phyloP scores from a whole-genome alignment of 2,888 invertebrate genomes.

The Schizaphis graminum region DNA sequence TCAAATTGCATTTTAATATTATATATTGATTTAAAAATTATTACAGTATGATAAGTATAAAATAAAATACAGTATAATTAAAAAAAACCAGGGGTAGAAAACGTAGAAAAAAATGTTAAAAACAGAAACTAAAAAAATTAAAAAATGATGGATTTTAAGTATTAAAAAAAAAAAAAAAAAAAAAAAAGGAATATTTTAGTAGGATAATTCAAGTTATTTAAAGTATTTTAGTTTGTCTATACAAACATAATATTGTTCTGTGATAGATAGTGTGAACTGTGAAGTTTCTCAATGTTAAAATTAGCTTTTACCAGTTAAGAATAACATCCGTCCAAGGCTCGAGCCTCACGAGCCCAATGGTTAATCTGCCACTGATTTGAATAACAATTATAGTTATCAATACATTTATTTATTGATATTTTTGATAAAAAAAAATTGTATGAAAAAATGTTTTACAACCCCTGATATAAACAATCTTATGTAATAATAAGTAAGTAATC shows the following conservation, averaged over 20 bases:
- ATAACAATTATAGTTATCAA: background rate
- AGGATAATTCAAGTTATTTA: background rate
- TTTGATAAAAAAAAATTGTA: background rate
- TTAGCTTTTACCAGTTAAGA: background rate
- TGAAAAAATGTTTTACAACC: background rate
- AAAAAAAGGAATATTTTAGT: background rate
- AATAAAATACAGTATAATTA: background rate
- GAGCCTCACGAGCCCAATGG: too few relatives aligned
- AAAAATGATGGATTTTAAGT: background rate
- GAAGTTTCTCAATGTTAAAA: background rate
- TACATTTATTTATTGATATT: background rate
- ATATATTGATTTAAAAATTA: background rate
- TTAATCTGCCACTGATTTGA: background rate
- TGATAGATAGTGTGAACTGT: background rate
- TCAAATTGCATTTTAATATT: conserved; percentile 2
- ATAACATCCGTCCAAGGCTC: background rate
- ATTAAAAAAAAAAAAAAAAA: background rate
- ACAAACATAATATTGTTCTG: background rate
- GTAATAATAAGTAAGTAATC: background rate
- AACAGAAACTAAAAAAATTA: background rate
- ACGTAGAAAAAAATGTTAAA: background rate
- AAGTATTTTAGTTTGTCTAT: background rate
- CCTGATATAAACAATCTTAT: background rate
- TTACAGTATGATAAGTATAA: background rate
- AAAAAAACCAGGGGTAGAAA: background rate